Evolutionary conservation across 2,113 vertebrate genomes (phyloP).

Genomic region (Lichenostomus cassidix): DNA sequence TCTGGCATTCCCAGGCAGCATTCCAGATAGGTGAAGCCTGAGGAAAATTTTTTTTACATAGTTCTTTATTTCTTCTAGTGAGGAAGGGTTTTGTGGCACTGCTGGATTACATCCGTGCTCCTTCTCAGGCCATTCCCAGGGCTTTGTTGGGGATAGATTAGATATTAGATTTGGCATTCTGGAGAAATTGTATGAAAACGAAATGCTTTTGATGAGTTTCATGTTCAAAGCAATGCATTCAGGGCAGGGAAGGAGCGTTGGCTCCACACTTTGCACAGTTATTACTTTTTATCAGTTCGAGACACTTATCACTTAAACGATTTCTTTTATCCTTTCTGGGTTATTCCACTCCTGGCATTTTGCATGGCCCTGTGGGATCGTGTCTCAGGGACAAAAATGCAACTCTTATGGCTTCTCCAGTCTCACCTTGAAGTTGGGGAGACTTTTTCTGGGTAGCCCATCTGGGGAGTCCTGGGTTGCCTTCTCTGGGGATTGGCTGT

Average conservation of each 20-base stretch:
- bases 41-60: not conserved
- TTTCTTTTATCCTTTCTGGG: conserved; percentile 2
- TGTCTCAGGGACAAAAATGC: not conserved
- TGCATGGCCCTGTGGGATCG: not conserved
- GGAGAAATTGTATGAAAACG: not conserved
- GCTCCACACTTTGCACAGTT: not conserved
- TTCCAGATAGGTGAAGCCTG: not conserved
- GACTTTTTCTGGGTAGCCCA: not conserved
- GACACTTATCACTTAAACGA: not conserved
- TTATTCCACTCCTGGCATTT: not conserved
- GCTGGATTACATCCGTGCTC: not conserved
- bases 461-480: conserved; percentile 5
- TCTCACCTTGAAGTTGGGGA: conserved; percentile 17
- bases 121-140: not conserved
- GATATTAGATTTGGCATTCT: not conserved
- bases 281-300: not conserved
- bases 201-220: conserved; percentile 18
- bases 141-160: not conserved
- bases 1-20: not conserved
- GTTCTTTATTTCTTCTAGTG: not conserved
- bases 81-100: not conserved
- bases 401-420: not conserved
- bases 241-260: not conserved
- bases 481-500: conserved; percentile 25
- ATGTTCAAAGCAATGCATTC: not conserved